phyloP scores from a whole-genome alignment of 2,113 vertebrate species.

The Rousettus leschenaultii region DNA sequence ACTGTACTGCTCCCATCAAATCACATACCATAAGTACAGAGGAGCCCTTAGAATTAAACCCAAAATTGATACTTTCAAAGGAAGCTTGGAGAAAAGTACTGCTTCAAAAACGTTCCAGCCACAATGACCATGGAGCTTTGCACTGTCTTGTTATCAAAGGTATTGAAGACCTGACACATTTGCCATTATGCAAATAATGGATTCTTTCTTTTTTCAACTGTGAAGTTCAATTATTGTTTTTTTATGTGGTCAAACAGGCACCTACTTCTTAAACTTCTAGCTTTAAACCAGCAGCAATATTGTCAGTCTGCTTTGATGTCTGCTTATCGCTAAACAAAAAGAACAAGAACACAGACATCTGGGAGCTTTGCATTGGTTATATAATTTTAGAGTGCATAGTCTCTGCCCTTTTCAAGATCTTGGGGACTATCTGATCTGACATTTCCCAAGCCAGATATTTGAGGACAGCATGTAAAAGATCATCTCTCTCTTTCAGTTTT shows the following conservation, averaged over 20 bases:
- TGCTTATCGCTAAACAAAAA: slow-evolving; percentile 17
- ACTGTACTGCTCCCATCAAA: slow-evolving; percentile 31
- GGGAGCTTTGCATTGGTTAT: background rate
- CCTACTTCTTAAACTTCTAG: slow-evolving; percentile 49
- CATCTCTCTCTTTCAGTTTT: background rate
- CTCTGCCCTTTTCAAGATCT: slow-evolving; percentile 35
- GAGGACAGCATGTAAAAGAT: slow-evolving; percentile 10
- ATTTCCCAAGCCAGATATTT: slow-evolving; percentile 21
- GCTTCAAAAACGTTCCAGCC: slow-evolving; percentile 16
- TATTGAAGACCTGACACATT: slow-evolving; percentile 34
- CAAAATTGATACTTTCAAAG: slow-evolving; percentile 54
- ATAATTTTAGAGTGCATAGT: slow-evolving; percentile 21
- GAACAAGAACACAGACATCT: slow-evolving; percentile 8
- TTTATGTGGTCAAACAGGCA: slow-evolving; percentile 47
- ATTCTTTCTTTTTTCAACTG: slow-evolving; percentile 49
- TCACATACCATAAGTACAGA: slow-evolving; percentile 9
- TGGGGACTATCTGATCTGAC: slow-evolving; percentile 30
- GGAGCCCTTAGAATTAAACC: slow-evolving; percentile 25
- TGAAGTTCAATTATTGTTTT: slow-evolving; percentile 68
- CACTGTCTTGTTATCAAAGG: slow-evolving; percentile 27
- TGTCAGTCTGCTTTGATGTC: slow-evolving; percentile 47
- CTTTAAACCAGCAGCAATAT: slow-evolving; percentile 43
- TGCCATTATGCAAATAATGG: slow-evolving; percentile 53
- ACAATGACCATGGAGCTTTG: background rate
- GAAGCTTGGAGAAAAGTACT: slow-evolving; percentile 19